Evolutionary conservation across 2,888 invertebrate genomes (phyloP).

Genomic region (Philopedon plagiatum): DNA sequence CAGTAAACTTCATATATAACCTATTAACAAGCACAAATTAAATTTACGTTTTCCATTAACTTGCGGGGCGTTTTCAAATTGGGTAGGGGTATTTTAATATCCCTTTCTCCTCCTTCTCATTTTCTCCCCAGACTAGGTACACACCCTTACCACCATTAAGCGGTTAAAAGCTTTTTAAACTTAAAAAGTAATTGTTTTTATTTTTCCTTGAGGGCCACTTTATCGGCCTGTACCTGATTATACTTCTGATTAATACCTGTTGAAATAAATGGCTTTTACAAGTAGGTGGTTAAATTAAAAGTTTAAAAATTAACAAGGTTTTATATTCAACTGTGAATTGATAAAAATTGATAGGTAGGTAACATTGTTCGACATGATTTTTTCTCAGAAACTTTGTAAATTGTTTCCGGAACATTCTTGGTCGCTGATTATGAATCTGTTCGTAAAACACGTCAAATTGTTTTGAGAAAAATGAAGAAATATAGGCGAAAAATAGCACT

Average conservation of each 20-base stretch:
- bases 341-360: no score
- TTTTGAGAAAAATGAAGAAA: no score
- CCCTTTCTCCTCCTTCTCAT: constrained; percentile 42
- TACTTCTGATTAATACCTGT: not conserved
- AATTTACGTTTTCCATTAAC: constrained; percentile 49
- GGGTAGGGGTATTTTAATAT: constrained; percentile 45
- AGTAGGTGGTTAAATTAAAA: not conserved
- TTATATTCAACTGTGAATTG: not conserved
- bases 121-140: constrained; percentile 21
- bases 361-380: no score
- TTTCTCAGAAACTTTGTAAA: not conserved
- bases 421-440: no score
- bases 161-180: constrained; percentile 15
- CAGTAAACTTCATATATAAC: constrained; percentile 35
- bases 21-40: constrained; percentile 42
- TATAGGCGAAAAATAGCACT: no score
- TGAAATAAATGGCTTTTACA: not conserved
- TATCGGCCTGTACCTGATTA: not conserved
- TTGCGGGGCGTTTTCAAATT: constrained; percentile 38
- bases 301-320: not conserved
- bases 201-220: constrained; percentile 10
- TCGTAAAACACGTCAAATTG: no score
- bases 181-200: constrained; percentile 16
- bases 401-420: no score
- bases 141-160: constrained; percentile 11